phyloP scores from a whole-genome alignment of 2,888 invertebrate genomes.

The Orchestes rusci region DNA sequence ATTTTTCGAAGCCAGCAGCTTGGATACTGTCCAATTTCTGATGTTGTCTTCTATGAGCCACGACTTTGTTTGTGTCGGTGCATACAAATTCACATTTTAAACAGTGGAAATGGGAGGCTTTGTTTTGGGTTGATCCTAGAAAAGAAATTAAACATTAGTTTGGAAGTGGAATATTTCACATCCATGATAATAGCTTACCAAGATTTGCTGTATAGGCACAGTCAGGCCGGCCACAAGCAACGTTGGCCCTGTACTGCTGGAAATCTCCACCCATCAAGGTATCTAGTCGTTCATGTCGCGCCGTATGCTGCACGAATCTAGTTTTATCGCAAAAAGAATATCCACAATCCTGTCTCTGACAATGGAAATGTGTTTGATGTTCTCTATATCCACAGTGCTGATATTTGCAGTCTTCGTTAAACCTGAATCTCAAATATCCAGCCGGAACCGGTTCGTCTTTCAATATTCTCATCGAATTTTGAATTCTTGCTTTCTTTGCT shows the following conservation, averaged over 20 bases:
- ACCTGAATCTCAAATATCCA: slow-evolving; percentile 77
- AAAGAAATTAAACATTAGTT: slow-evolving; percentile 10
- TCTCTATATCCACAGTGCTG: slow-evolving; percentile 86
- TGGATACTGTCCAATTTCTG: slow-evolving; percentile 89
- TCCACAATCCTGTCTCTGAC: slow-evolving; percentile 86
- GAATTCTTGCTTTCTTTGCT: slow-evolving; percentile 56
- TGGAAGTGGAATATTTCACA: not conserved
- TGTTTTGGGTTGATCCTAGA: slow-evolving; percentile 57
- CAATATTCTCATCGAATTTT: slow-evolving; percentile 65
- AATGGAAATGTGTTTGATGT: slow-evolving; percentile 95
- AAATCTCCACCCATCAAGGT: slow-evolving; percentile 94
- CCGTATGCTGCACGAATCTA: slow-evolving; percentile 89
- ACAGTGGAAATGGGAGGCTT: slow-evolving; percentile 94
- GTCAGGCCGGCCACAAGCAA: slow-evolving; percentile 75
- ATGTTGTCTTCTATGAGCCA: slow-evolving; percentile 88
- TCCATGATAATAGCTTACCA: slow-evolving; percentile 48
- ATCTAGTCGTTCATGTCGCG: slow-evolving; percentile 87
- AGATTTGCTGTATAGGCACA: slow-evolving; percentile 79
- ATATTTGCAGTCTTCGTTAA: slow-evolving; percentile 68
- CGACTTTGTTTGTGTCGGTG: slow-evolving; percentile 94
- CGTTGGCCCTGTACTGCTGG: slow-evolving; percentile 85
- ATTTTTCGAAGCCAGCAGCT: slow-evolving; percentile 91
- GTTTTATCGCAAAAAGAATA: slow-evolving; percentile 96
- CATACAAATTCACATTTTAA: slow-evolving; percentile 92
- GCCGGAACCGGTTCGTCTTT: slow-evolving; percentile 88